Evolutionary conservation across 1,140 invertebrate species (phyloP), one percentile per base, ranked within the genome.

Genomic region (Macrosteles quadrilineatus): DNA sequence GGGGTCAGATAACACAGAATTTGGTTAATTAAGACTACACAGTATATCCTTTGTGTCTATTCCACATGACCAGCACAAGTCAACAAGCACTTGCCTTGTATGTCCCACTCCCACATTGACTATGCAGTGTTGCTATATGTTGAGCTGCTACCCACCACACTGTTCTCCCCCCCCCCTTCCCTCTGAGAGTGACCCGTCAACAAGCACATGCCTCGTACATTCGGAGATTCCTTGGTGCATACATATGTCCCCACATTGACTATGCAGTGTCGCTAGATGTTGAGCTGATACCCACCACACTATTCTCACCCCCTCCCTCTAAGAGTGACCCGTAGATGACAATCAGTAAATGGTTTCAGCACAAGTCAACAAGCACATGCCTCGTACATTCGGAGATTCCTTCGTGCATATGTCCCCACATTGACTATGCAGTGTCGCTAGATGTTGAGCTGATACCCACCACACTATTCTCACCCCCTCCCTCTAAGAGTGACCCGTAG

Each of bases 81-180:
- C 0, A 98, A 98, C 78, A 85, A 86, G 2, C 84, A 93, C 75
- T 91, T 97, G 89, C 95, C 96, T 0, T 85, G 94, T 25, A 96
- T 95, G 0, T 94, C 95, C 77, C 95, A 95, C 21, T 96, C 94
- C 27, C 95, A 97, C 77, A 89, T 98, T 74, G 95, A 97, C 80
- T 91, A 87, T 74, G 89, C 95, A 1, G 91, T 96, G 2, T 86
- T 91, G 75, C 83, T 89, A 17, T 85, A 93, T 73, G 84, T 84
- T 6, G 88, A 88, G 11, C 78, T 97, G 36, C 92, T 92, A 0
- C 86, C 88, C 67, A 87, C 94, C 70, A 86, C 87, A 4, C 85
- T 85, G 1, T 86, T 86, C 47, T 77, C 83, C 23, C 84, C 88
- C 11, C 87, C 86, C 2, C n/a, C n/a, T n/a, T n/a, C n/a, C n/a